Base-by-base conservation (phyloP, 1,140 invertebrate genomes). In the Nixonia krombeini region DNA sequence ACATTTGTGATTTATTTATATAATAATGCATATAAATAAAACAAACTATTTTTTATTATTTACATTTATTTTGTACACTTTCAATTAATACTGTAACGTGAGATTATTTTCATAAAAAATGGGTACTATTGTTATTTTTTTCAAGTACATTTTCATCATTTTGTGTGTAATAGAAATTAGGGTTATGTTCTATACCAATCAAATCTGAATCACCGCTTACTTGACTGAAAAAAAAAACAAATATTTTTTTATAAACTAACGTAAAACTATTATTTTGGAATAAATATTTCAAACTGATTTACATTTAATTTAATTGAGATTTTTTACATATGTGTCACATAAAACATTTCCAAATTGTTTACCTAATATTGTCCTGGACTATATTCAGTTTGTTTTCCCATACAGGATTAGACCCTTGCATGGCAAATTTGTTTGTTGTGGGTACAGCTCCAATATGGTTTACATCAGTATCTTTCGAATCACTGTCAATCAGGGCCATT, bases 321-420 rank as follows among this genome's bases (percentile, higher is more conserved):
- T n/a, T n/a, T n/a, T n/a, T n/a, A n/a, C n/a, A n/a, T n/a, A n/a
- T n/a, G n/a, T n/a, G n/a, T n/a, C n/a, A n/a, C n/a, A n/a, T n/a
- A n/a, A n/a, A n/a, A n/a, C n/a, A n/a, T n/a, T n/a, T n/a, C n/a
- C 18, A 25, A 44, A 40, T 12, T 35, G 5, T 40, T 28, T 70
- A 87, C 87, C 87, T 88, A 5, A 84, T 58, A 10, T 82, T 78
- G 46, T 88, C 87, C 40, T 87, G 80, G 0, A 85, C 37, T 40
- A 40, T 17, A n/a, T 16, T 17, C 7, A 74, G 44, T 84, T 85
- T 31, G 85, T 85, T 85, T 62, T 89, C 88, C 83, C 86, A 87
- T n/a, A 90, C 86, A 1, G 90, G 89, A 82, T 91, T 91, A 26
- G 89, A 89, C 18, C 90, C 91, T 75, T 91, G 88, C 0, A 86